These are phyloP conservation scores for Emesis furor DNA, from an alignment of 2,888 invertebrate species.

Conservation along the genomic window DNA sequence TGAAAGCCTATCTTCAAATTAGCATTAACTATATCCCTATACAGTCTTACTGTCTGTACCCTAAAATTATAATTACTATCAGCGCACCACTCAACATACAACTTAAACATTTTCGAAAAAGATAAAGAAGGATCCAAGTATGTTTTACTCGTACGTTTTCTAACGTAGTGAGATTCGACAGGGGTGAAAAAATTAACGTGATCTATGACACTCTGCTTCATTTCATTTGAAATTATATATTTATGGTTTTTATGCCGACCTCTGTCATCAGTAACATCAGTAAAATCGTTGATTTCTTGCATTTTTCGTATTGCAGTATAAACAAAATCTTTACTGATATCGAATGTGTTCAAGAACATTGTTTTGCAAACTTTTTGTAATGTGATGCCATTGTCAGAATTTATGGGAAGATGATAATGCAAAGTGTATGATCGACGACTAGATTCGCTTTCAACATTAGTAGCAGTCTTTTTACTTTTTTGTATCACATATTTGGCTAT, in stretches of 20 bases:
- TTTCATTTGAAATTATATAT: slow-evolving; percentile 14
- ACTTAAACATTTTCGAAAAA: slow-evolving; percentile 30
- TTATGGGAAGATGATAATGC: slow-evolving; percentile 21
- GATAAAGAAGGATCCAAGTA: slow-evolving; percentile 32
- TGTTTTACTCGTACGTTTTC: slow-evolving; percentile 24
- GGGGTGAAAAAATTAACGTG: slow-evolving; percentile 20
- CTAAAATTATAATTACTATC: slow-evolving; percentile 25
- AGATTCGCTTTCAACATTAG: too few species aligned
- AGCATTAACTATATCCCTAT: slow-evolving; percentile 35
- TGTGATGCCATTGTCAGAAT: background rate
- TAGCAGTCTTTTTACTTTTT: too few species aligned
- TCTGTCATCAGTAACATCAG: slow-evolving; percentile 30
- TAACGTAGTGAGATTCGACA: slow-evolving; percentile 15
- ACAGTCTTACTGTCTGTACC: slow-evolving; percentile 45
- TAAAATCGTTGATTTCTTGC: too few species aligned
- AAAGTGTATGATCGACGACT: slow-evolving; percentile 24
- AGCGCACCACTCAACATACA: slow-evolving; percentile 37
- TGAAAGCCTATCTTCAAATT: slow-evolving; percentile 45
- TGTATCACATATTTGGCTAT: too few species aligned
- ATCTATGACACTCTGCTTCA: slow-evolving; percentile 18
- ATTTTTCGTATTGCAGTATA: slow-evolving; percentile 10
- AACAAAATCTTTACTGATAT: slow-evolving; percentile 36
- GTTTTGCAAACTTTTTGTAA: slow-evolving; percentile 39
- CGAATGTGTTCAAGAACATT: slow-evolving; percentile 33
- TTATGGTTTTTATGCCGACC: slow-evolving; percentile 29